Base-by-base conservation (phyloP, 2,797 vertebrate genomes). In the Manis pentadactyla region DNA sequence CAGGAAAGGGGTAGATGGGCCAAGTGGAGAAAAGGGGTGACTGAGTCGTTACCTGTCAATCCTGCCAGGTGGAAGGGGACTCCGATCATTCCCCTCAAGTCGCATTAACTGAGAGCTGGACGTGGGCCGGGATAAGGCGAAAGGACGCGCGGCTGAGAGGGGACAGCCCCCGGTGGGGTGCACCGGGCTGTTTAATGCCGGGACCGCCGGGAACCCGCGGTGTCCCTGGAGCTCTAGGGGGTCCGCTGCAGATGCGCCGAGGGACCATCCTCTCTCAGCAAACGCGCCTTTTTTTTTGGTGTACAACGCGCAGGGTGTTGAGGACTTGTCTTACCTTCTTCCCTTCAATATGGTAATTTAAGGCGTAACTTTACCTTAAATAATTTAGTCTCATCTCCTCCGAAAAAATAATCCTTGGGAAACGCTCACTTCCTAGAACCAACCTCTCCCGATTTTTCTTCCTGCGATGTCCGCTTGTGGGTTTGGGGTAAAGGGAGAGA, bases 41-140 rank as follows among this genome's bases (percentile, higher is more conserved):
- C 2, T 57, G 87, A 79, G 17, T 82, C 37, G 37, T 93, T 94
- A 94, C 86, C 91, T 96, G 93, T 39, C 59, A 64, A 37, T 42
- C 87, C 31, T 74, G 82, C 77, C 25, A 14, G 27, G 37, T 87
- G 31, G 71, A 37, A 84, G 49, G 29, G 74, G 31, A 71, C 29
- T 84, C 37, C 2, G 49, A 49, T 88, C 19, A 68, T 73, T 92
- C 29, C 49, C 66, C 37, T 29, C n/a, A 77, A 77, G 79, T 88
- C 18, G 29, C 23, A 6, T 95, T 86, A 74, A 75, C 63, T 42
- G 92, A 84, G 82, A 90, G 55, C 59, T 31, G 87, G 42, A 77
- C 29, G 4, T 7, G 34, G 37, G 31, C 68, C 14, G 39, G 93
- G 55, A 25, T 71, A 75, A 68, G n/a, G 14, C 27, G 29, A 46